Percentiles rank a stretch among this genome's conserved stretches.
phyloP scores from a whole-genome alignment of 2,113 vertebrate species.

The Morphnarchus princeps region DNA sequence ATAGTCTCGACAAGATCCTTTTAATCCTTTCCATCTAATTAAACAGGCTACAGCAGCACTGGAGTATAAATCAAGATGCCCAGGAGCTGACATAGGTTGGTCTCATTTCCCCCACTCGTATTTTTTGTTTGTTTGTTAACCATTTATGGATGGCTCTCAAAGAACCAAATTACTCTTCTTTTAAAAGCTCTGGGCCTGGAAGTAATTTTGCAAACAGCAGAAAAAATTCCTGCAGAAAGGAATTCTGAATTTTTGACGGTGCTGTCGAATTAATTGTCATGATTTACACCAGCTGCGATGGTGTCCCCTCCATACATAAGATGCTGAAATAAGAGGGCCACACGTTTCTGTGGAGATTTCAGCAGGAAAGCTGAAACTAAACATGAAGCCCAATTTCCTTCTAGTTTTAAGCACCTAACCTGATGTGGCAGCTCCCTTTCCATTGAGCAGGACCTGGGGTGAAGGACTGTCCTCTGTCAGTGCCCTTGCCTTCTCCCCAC shows the following conservation, averaged over 20 bases:
- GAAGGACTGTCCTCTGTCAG: background rate
- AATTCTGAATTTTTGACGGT: background rate
- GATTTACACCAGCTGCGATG: background rate
- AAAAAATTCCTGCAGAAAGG: background rate
- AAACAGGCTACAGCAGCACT: background rate
- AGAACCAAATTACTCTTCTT: background rate
- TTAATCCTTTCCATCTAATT: conserved; percentile 12
- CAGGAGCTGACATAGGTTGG: background rate
- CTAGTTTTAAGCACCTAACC: background rate
- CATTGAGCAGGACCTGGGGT: background rate
- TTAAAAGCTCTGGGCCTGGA: background rate
- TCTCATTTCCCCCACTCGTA: background rate
- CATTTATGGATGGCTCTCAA: background rate
- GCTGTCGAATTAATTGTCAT: background rate
- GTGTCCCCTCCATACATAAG: background rate
- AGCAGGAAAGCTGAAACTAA: background rate
- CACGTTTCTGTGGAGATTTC: background rate
- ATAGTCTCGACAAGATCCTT: background rate
- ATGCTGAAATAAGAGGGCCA: background rate
- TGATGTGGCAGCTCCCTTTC: background rate
- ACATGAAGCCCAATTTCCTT: background rate
- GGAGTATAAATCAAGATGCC: background rate
- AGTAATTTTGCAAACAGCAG: background rate
- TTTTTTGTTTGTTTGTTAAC: background rate
- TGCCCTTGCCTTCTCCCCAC: background rate